These are phyloP conservation scores for Miltochrista miniata DNA, from an alignment of 2,888 invertebrate species.

Conservation along the genomic window DNA sequence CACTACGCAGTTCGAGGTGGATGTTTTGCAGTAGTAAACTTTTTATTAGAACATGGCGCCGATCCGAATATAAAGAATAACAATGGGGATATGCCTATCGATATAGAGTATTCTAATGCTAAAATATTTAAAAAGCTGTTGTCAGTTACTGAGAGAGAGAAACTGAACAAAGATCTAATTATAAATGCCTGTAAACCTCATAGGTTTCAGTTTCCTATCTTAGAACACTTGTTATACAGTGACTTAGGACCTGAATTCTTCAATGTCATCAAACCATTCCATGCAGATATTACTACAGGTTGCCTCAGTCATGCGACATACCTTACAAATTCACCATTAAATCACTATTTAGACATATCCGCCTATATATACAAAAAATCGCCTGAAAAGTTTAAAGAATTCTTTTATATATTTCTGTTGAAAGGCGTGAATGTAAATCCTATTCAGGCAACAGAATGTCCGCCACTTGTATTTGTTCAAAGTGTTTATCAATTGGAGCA, in stretches of 20 bases:
- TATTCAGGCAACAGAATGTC: conserved; percentile 64
- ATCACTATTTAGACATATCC: conserved; percentile 67
- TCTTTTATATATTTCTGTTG: conserved; percentile 67
- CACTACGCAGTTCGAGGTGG: conserved; percentile 60
- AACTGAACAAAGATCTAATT: conserved; percentile 62
- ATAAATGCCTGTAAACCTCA: conserved; percentile 70
- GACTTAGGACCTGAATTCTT: conserved; percentile 71
- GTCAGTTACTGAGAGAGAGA: conserved; percentile 36
- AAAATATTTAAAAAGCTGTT: conserved; percentile 61
- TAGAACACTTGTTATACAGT: conserved; percentile 63
- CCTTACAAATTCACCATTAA: conserved; percentile 63
- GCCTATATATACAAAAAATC: conserved; percentile 70
- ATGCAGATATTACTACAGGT: conserved; percentile 52
- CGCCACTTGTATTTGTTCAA: conserved; percentile 73
- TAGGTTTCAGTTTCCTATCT: conserved; percentile 68
- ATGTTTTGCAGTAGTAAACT: conserved; percentile 58
- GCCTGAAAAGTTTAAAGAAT: conserved; percentile 61
- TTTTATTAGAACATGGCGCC: conserved; percentile 65
- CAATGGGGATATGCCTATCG: conserved; percentile 60
- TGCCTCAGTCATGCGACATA: conserved; percentile 38
- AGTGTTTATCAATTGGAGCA: conserved; percentile 29
- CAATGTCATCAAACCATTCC: conserved; percentile 51
- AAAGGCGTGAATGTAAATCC: conserved; percentile 71
- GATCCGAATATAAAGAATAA: conserved; percentile 65
- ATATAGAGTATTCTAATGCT: conserved; percentile 53